These are phyloP conservation scores for Brachyrhaphis roseni DNA, from an alignment of 2,797 vertebrate species.

Conservation along the genomic window DNA sequence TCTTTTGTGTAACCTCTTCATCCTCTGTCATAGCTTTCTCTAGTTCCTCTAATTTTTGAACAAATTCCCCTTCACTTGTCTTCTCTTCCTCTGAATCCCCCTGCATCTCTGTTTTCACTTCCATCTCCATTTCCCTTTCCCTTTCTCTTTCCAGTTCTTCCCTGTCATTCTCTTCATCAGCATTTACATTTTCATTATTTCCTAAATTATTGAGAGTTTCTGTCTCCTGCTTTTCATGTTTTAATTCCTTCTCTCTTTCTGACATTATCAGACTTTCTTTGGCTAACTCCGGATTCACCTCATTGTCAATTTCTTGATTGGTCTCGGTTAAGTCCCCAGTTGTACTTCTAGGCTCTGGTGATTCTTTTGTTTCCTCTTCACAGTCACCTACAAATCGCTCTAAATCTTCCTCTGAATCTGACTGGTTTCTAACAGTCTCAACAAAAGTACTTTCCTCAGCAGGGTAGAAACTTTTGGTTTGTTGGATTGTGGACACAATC, in stretches of 20 bases:
- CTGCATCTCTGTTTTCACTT: constrained; percentile 3
- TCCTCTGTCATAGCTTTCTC: constrained; percentile 24
- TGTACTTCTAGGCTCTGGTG: constrained; percentile 17
- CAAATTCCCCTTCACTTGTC: constrained; percentile 10
- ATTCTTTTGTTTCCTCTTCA: constrained; percentile 24
- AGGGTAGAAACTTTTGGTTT: constrained; percentile 56
- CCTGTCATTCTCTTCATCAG: constrained; percentile 15
- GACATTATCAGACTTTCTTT: neutral
- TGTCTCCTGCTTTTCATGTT: constrained; percentile 13
- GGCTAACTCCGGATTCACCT: constrained; percentile 21
- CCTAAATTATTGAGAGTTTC: constrained; percentile 10
- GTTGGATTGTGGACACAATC: constrained; percentile 57
- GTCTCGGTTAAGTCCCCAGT: constrained; percentile 20
- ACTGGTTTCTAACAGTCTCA: constrained; percentile 49
- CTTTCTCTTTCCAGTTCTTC: constrained; percentile 1
- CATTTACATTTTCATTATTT: constrained; percentile 25
- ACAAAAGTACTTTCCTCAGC: constrained; percentile 55
- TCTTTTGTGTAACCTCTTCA: constrained; percentile 19
- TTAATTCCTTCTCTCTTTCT: constrained; percentile 13
- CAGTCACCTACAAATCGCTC: constrained; percentile 47
- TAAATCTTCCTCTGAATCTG: constrained; percentile 59
- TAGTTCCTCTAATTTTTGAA: constrained; percentile 26
- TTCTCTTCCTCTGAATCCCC: constrained; percentile 20
- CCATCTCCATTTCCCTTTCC: neutral
- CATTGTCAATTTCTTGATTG: constrained; percentile 11